Conservation (phyloP, 2,113 vertebrate genomes). For the Cryptotis parvus region DNA sequence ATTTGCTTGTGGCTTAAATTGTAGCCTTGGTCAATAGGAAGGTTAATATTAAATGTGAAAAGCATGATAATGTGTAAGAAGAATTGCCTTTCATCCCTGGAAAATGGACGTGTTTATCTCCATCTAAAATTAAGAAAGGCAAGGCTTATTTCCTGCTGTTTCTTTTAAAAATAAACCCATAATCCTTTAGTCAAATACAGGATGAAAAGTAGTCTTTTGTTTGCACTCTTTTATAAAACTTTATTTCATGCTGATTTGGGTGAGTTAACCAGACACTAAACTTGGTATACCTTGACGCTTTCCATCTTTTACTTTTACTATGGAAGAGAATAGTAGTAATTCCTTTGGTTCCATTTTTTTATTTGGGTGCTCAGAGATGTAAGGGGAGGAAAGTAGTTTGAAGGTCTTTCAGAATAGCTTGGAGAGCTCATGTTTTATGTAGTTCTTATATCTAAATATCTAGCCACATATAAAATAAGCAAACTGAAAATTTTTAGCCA, state of each 20-base stretch:
- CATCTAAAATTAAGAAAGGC: conserved; percentile 42
- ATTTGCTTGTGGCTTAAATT: conserved; percentile 57
- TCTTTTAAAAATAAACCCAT: conserved; percentile 22
- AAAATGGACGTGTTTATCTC: conserved; percentile 56
- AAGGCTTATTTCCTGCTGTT: conserved; percentile 12
- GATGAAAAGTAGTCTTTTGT: not conserved
- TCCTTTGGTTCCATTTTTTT: not conserved
- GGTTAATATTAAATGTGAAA: conserved; percentile 58
- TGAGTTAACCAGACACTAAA: not conserved
- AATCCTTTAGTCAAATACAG: conserved; percentile 56
- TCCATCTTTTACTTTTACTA: not conserved
- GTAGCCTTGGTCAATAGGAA: conserved; percentile 58
- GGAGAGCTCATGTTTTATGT: not conserved
- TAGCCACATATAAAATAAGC: not conserved
- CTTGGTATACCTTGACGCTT: conserved; percentile 48
- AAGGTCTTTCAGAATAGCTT: not conserved
- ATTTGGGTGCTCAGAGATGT: not conserved
- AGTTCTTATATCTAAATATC: not conserved
- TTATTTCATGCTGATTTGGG: not conserved
- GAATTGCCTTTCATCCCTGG: conserved; percentile 12
- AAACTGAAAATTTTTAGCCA: not conserved
- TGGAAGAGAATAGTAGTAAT: conserved; percentile 1
- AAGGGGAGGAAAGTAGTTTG: not conserved
- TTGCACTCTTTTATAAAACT: conserved; percentile 8
- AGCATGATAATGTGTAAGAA: conserved; percentile 44